Evolutionary conservation across 2,113 vertebrate species (phyloP).

Genomic region (Nannobrachium achirus): DNA sequence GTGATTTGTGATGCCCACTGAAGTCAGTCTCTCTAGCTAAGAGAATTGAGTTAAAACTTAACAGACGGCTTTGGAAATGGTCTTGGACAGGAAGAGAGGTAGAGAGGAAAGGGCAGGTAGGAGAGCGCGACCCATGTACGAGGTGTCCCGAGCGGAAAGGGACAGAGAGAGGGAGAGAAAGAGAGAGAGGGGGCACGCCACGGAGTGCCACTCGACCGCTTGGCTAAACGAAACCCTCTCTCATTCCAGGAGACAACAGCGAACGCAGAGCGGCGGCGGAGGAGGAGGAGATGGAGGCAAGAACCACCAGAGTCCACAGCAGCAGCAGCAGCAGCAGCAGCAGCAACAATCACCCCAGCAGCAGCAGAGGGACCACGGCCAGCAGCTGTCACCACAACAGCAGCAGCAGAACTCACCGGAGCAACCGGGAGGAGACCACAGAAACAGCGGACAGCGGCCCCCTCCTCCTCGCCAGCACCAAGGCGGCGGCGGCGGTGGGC

Average conservation of each 20-base stretch:
- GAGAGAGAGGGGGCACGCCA: conserved; percentile 8
- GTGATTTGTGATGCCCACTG: conserved; percentile 5
- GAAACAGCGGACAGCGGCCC: conserved; percentile 80
- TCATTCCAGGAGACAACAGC: conserved; percentile 89
- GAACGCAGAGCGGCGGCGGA: conserved; percentile 76
- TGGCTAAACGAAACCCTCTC: conserved; percentile 50
- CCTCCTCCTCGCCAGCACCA: conserved; percentile 89
- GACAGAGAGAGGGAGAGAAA: not conserved
- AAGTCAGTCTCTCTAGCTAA: not conserved
- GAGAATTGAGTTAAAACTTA: not conserved
- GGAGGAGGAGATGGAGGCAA: conserved; percentile 85
- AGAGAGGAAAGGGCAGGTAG: not conserved
- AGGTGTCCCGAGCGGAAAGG: conserved; percentile 2
- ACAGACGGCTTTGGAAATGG: too few species aligned
- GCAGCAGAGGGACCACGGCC: conserved; percentile 67
- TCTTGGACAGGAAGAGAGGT: not conserved
- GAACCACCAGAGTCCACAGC: conserved; percentile 75
- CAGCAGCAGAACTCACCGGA: conserved; percentile 75
- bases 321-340: conserved; percentile 59
- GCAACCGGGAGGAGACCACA: conserved; percentile 58
- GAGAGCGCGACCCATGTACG: not conserved
- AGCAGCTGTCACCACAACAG: conserved; percentile 58
- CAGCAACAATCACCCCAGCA: conserved; percentile 58
- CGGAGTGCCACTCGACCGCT: conserved; percentile 26
- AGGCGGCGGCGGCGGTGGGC: conserved; percentile 83